These are phyloP conservation scores for Vicugna pacos DNA, from an alignment of 2,113 vertebrate genomes.

Conservation along the genomic window DNA sequence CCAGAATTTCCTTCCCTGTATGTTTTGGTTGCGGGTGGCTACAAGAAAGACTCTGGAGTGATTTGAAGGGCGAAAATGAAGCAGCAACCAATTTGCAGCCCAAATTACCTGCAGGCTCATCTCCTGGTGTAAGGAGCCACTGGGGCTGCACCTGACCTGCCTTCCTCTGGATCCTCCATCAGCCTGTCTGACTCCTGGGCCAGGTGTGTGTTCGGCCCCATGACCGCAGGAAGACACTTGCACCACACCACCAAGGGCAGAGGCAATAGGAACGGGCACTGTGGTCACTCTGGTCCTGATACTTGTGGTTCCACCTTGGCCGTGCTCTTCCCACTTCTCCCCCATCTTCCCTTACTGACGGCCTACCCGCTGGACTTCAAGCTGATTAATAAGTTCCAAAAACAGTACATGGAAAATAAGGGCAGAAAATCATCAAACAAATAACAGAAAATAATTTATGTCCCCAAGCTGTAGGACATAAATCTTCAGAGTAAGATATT, in stretches of 20 bases:
- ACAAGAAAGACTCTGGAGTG: background rate
- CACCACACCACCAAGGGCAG: no score
- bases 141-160: background rate
- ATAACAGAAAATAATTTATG: background rate
- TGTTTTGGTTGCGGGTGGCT: background rate
- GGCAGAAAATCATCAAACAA: background rate
- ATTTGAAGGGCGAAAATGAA: background rate
- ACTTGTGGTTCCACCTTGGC: background rate
- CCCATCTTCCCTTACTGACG: background rate
- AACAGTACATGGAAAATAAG: background rate
- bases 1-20: background rate
- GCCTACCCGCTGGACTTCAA: background rate
- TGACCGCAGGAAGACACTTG: background rate
- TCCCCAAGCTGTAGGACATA: background rate
- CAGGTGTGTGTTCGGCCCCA: background rate
- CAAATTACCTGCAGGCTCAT: background rate
- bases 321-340: background rate
- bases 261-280: background rate
- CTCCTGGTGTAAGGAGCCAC: background rate
- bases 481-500: background rate
- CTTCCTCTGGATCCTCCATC: background rate
- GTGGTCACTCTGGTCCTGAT: fast-evolving
- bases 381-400: background rate
- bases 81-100: background rate
- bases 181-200: background rate